Evolutionary conservation across 1,140 invertebrate genomes (phyloP).

Genomic region (Orius insidiosus): DNA sequence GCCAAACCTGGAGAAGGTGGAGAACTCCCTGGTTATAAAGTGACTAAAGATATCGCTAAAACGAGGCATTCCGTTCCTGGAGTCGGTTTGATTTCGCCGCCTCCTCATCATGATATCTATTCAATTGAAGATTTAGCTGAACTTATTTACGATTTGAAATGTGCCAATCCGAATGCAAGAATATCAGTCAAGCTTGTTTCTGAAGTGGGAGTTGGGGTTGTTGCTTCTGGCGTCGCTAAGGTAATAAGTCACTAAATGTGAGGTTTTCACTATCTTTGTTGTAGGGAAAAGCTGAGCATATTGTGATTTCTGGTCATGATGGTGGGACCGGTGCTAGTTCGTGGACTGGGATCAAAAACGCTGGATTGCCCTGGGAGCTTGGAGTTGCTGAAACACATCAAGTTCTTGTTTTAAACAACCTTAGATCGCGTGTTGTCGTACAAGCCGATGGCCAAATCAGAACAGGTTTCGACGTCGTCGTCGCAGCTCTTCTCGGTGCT

Average conservation of each 20-base stretch:
- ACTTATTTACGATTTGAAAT: conserved; percentile 96
- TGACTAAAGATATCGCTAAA: conserved; percentile 86
- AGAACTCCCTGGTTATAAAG: conserved; percentile 74
- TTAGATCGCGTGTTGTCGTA: conserved; percentile 82
- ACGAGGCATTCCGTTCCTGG: conserved; percentile 91
- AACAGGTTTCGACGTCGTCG: conserved; percentile 91
- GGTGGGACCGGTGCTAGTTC: conserved; percentile 95
- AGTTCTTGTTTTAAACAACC: conserved; percentile 85
- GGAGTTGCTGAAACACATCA: conserved; percentile 97
- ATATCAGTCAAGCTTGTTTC: conserved; percentile 98
- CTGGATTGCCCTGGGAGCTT: conserved; percentile 93
- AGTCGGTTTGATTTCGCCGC: conserved; percentile 96
- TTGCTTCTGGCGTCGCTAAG: conserved; percentile 95
- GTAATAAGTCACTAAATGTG: conserved; percentile 26
- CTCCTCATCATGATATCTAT: conserved; percentile 98
- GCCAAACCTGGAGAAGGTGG: conserved; percentile 93
- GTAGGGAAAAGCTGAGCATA: conserved; percentile 97
- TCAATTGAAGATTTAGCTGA: conserved; percentile 98
- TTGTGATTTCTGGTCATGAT: conserved; percentile 96
- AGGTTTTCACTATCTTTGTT: not conserved
- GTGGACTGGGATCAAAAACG: conserved; percentile 92
- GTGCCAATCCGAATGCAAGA: conserved; percentile 84
- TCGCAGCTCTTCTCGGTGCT: conserved; percentile 86
- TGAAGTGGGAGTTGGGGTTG: conserved; percentile 94
- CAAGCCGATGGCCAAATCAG: conserved; percentile 91